phyloP scores from a whole-genome alignment of 2,113 vertebrate genomes.

The Tupaia tana region DNA sequence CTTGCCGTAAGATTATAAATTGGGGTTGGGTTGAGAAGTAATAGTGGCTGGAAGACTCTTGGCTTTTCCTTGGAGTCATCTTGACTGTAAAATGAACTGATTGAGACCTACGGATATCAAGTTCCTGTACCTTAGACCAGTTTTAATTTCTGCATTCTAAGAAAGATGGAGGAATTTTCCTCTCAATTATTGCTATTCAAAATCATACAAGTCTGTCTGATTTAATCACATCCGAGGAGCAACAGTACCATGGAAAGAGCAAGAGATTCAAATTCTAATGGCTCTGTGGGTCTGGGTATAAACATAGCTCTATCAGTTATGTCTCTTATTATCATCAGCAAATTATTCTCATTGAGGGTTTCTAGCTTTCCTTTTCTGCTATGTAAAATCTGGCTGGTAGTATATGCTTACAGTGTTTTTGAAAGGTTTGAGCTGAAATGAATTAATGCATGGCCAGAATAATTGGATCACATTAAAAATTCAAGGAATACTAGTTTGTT shows the following conservation, averaged over 20 bases:
- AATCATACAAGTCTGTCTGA: accelerated
- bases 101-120: neutral
- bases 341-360: neutral
- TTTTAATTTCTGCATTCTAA: neutral
- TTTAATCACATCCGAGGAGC: neutral
- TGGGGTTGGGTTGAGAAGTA: neutral
- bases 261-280: neutral
- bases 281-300: neutral
- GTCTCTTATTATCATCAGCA: neutral
- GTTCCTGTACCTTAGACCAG: neutral
- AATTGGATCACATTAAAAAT: neutral
- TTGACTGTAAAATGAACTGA: neutral
- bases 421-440: neutral
- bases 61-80: neutral
- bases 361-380: neutral
- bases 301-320: neutral
- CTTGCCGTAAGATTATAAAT: neutral
- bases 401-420: neutral
- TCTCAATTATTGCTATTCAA: neutral
- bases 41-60: neutral
- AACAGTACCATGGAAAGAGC: neutral
- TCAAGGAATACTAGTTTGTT: neutral
- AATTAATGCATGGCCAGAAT: neutral
- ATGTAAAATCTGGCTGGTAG: neutral
- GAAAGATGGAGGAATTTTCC: neutral